Evolutionary conservation across 2,113 vertebrate species (phyloP).

Genomic region (Choloepus hoffmanni): DNA sequence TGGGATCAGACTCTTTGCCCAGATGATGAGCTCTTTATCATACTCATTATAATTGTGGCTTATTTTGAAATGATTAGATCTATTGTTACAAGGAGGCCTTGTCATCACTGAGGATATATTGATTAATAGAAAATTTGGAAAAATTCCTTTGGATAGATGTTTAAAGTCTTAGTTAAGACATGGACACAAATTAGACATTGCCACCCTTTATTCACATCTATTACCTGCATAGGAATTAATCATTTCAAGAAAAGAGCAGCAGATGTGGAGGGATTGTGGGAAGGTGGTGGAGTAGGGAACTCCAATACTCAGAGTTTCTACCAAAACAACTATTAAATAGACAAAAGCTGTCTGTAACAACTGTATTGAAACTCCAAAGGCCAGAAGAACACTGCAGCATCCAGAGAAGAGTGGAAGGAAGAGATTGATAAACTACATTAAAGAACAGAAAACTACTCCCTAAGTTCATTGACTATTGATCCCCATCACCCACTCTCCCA

Average conservation of each 20-base stretch:
- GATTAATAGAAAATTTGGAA: constrained; percentile 87
- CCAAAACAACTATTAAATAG: too few relatives aligned
- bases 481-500: too few relatives aligned
- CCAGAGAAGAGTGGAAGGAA: too few relatives aligned
- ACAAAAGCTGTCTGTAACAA: too few relatives aligned
- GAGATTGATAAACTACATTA: too few relatives aligned
- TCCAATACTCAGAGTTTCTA: too few relatives aligned
- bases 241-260: constrained; percentile 74
- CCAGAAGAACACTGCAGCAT: too few relatives aligned
- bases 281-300: too few relatives aligned
- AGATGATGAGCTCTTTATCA: constrained; percentile 91
- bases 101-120: constrained; percentile 82
- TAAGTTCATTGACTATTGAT: too few relatives aligned
- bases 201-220: constrained; percentile 84
- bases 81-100: constrained; percentile 92
- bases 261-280: not conserved
- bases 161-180: constrained; percentile 87
- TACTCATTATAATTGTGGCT: constrained; percentile 90
- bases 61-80: constrained; percentile 85
- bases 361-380: too few relatives aligned
- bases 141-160: constrained; percentile 88
- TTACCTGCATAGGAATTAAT: constrained; percentile 87
- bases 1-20: constrained; percentile 86
- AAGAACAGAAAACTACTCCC: too few relatives aligned
- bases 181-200: constrained; percentile 90